phyloP scores from a whole-genome alignment of 2,888 invertebrate genomes.

The Cyrtodaria siliqua region DNA sequence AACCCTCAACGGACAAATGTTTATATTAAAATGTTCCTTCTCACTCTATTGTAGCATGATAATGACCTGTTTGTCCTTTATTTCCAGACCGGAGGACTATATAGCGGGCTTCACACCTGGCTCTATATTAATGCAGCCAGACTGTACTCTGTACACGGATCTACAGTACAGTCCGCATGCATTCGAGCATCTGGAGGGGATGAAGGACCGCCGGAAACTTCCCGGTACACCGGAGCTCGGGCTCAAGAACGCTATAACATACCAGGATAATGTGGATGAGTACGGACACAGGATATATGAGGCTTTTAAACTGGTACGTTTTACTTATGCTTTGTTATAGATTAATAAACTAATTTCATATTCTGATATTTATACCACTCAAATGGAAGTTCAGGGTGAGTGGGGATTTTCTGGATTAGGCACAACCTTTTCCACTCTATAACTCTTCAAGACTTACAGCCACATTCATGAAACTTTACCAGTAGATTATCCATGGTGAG shows the following conservation, averaged over 20 bases:
- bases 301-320: slow-evolving; percentile 87
- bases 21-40: no score
- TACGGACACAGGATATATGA: slow-evolving; percentile 90
- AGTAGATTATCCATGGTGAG: no score
- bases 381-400: no score
- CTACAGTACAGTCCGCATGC: slow-evolving; percentile 89
- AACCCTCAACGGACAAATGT: no score
- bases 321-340: neutral
- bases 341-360: no score
- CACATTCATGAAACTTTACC: no score
- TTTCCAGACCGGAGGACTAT: slow-evolving; percentile 83
- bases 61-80: no score
- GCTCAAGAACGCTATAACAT: slow-evolving; percentile 86
- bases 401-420: no score
- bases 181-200: slow-evolving; percentile 89
- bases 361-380: no score
- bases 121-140: slow-evolving; percentile 86
- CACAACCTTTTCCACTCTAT: no score
- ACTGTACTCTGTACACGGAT: slow-evolving; percentile 89
- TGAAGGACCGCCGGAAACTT: slow-evolving; percentile 87
- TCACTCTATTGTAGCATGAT: no score
- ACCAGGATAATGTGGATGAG: slow-evolving; percentile 84
- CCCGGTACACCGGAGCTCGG: slow-evolving; percentile 87
- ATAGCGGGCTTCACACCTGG: slow-evolving; percentile 78
- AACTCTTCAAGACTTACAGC: no score